These are phyloP conservation scores for Ypsolopha sequella DNA, from an alignment of 2,888 invertebrate species.

Conservation along the genomic window DNA sequence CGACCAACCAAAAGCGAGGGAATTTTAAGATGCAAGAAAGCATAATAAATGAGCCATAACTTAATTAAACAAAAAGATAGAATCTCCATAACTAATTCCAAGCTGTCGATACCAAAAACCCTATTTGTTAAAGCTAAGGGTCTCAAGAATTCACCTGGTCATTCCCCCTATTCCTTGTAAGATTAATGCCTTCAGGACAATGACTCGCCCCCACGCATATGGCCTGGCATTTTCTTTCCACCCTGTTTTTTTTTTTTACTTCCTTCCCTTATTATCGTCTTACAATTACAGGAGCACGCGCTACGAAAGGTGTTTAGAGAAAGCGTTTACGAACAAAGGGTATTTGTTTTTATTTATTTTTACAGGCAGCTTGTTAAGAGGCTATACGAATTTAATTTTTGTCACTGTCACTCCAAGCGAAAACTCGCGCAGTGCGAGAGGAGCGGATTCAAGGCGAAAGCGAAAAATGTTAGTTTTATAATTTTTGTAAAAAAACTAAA, in stretches of 20 bases:
- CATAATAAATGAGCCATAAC: constrained; percentile 5
- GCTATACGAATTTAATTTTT: no score
- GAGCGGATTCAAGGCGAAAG: no score
- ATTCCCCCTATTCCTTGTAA: constrained; percentile 30
- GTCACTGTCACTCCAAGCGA: no score
- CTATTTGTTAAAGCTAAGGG: constrained; percentile 24
- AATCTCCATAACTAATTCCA: neutral
- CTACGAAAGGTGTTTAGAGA: constrained; percentile 58
- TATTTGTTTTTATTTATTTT: no score
- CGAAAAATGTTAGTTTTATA: no score
- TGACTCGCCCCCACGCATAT: constrained; percentile 53
- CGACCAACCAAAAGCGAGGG: neutral
- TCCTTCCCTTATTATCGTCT: constrained; percentile 50
- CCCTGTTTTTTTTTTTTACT: constrained; percentile 40
- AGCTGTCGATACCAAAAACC: no score
- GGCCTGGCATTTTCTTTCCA: constrained; percentile 30
- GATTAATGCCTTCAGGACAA: constrained; percentile 62
- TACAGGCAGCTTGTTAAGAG: no score
- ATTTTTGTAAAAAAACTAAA: no score
- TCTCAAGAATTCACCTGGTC: constrained; percentile 52
- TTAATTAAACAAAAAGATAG: constrained; percentile 2
- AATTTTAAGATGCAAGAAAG: no score
- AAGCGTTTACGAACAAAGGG: constrained; percentile 29
- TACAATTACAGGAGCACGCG: constrained; percentile 54
- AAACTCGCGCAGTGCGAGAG: no score